Base-by-base conservation (phyloP, 2,797 vertebrate genomes). In the Darevskia nairensis region DNA sequence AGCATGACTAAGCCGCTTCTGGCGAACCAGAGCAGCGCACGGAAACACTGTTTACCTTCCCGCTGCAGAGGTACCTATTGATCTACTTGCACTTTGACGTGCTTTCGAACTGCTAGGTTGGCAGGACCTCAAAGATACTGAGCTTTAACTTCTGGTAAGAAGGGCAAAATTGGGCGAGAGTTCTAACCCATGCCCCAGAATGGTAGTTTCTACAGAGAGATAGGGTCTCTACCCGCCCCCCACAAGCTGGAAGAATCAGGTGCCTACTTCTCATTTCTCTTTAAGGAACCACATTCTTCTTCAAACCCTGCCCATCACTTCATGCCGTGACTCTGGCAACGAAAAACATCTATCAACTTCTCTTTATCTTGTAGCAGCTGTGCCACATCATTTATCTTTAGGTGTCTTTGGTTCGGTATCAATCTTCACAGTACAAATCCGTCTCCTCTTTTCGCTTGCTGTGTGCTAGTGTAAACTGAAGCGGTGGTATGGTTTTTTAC, bases 361-460 rank as follows among this genome's bases (percentile, higher is more conserved):
- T 84, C 66, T 71, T 88, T 84, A 71, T 79, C 76, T 64, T 80
- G 39, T 75, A 85, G 55, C 46, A 64, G 35, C 68, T 89, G 50
- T 66, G 25, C 50, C 50, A 17, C 39, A n/a, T 39, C 59, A 39
- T 85, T 72, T 89, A 74, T 85, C 77, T 89, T 74, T 7, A 64
- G 39, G 39, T 23, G 25, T 75, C 78, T 76, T 81, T 89, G 72
- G 77, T 81, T 89, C 76, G 29, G 69, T 29, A 89, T 66, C 46
- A 15, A 23, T 50, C 46, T 85, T 81, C 10, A 4, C 46, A 50
- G 59, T 68, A 69, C 83, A 27, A 66, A 41, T 82, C 68, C 21
- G 55, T 50, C 59, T 79, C 35, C 50, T 85, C 61, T 44, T 23
- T 59, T 80, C 6, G 9, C 69, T 71, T 75, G 9, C 15, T 72